Evolutionary conservation across 2,888 invertebrate genomes (phyloP).

Genomic region (Heliconius sara): DNA sequence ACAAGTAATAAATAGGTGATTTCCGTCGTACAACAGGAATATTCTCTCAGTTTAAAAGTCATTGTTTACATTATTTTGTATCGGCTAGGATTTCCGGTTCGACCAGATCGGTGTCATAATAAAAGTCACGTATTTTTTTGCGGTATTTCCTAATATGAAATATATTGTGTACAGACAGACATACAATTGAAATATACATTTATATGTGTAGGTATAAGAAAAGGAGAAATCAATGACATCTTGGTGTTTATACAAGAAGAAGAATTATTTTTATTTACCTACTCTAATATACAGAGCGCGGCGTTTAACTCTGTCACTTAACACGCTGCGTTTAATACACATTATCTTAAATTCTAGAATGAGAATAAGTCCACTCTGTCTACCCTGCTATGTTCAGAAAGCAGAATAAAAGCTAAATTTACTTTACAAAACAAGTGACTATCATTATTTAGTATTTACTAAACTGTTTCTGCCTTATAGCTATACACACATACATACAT

Average conservation of each 20-base stretch:
- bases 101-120: slow-evolving; percentile 32
- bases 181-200: no score
- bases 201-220: no score
- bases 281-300: no score
- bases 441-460: background rate
- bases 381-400: no score
- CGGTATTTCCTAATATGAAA: slow-evolving; percentile 14
- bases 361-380: no score
- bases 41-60: slow-evolving; percentile 43
- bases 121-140: slow-evolving; percentile 13
- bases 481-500: background rate
- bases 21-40: slow-evolving; percentile 19
- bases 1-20: slow-evolving; percentile 8
- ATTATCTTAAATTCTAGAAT: no score
- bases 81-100: slow-evolving; percentile 73
- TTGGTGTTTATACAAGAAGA: no score
- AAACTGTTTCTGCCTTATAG: background rate
- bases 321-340: no score
- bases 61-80: slow-evolving; percentile 66
- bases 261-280: no score
- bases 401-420: no score
- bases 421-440: background rate
- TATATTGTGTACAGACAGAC: background rate
- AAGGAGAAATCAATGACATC: no score
- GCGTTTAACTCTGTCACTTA: no score